Conservation (phyloP, 2,888 invertebrate genomes). For the Mylabris sibirica region DNA sequence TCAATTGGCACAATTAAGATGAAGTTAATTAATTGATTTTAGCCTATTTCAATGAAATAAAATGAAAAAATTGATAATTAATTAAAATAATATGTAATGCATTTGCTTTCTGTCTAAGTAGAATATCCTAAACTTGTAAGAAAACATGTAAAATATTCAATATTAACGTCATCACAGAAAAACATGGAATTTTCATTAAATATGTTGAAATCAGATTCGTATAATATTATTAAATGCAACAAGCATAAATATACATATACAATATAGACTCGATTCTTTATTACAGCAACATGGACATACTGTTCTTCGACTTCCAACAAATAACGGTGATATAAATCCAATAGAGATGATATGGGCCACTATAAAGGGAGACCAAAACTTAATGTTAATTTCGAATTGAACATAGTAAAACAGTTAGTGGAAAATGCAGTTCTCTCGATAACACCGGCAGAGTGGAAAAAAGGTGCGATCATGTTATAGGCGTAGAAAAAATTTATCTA, state of each 20-base stretch:
- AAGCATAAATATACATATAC: constrained; percentile 13
- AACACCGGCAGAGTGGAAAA: constrained; percentile 26
- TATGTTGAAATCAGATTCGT: too few relatives aligned
- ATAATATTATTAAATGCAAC: too few relatives aligned
- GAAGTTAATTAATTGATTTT: too few relatives aligned
- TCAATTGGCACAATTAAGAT: too few relatives aligned
- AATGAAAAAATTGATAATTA: too few relatives aligned
- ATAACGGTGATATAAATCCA: constrained; percentile 44
- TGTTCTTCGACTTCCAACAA: constrained; percentile 44
- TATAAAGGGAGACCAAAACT: constrained; percentile 35
- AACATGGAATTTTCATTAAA: too few relatives aligned
- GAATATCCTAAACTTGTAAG: too few relatives aligned
- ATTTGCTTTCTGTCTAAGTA: too few relatives aligned
- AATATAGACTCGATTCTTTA: constrained; percentile 13
- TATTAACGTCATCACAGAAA: too few relatives aligned
- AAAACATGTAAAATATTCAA: too few relatives aligned
- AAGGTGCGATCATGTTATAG: constrained; percentile 22
- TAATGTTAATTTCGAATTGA: constrained; percentile 38
- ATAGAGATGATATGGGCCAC: constrained; percentile 46
- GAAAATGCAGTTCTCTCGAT: constrained; percentile 30
- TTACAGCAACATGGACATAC: constrained; percentile 23
- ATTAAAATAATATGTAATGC: too few relatives aligned
- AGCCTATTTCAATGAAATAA: too few relatives aligned
- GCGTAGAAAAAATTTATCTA: constrained; percentile 16
- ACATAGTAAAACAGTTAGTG: constrained; percentile 28